Base-by-base conservation (phyloP, 2,888 invertebrate genomes). In the Orthonevra nobilis region DNA sequence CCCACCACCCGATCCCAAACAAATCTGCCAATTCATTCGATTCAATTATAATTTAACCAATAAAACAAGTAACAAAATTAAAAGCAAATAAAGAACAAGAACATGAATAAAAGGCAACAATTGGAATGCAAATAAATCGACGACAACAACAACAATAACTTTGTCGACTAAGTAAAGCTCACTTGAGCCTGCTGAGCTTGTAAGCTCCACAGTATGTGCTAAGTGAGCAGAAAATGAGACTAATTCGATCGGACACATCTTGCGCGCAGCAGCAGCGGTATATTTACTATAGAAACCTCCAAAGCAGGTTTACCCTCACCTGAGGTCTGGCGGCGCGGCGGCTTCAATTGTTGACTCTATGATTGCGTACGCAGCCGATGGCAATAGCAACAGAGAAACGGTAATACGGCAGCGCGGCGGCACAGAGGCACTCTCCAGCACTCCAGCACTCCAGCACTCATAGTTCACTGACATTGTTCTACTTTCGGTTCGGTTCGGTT, bases 381-480 rank as follows among this genome's bases (percentile, higher is more conserved):
- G 46, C 36, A 26, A 40, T 38, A 48, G 32, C 36, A 26, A 40
- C 54, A 48, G 32, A 5, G 54, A 40, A 46, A 56, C 66, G 14
- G 46, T 56, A 56, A 36, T 66, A 56, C 56, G 56, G 17, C 15
- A 17, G 17, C 38, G 44, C 58, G 34, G 42, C 9, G 36, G 50
- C 42, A 52, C 32, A 61, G 32, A 60, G 73, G 38, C 64, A 66
- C 46, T 42, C 61, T 48, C 72, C 19, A 28, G 26, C 36, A 12
- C 64, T 46, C 20, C 19, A 63, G 17, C 5, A 60, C n/a, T n/a
- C 54, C 32, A 34, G 60, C 54, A 66, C 79, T 79, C 79, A 79
- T 79, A 79, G 79, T 79, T 79, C 79, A 79, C 79, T 79, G 79
- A 79, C 79, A 79, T 79, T 79, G 79, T 79, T 79, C 79, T 73